A percentile compares a stretch with the other conserved stretches of the same genome.
Evolutionary conservation across 2,113 vertebrate species (phyloP).

Genomic region (Oplegnathus fasciatus): DNA sequence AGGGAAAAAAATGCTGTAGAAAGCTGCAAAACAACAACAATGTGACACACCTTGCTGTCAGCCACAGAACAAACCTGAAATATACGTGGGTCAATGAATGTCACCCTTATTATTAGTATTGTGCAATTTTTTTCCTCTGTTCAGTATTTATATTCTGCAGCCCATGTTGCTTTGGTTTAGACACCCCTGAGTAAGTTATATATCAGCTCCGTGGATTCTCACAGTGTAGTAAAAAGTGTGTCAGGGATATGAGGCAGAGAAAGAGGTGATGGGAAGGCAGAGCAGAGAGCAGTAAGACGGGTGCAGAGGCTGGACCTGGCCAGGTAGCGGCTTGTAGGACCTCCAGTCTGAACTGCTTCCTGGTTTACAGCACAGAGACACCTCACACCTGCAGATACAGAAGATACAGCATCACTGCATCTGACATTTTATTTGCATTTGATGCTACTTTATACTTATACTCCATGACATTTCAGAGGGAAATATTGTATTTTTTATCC

Average conservation of each 20-base stretch:
- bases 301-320: slow-evolving; percentile 77
- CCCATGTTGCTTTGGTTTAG: not conserved
- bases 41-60: not conserved
- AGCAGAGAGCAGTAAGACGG: slow-evolving; percentile 91
- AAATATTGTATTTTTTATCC: not conserved
- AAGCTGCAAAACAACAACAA: not conserved
- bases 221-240: not conserved
- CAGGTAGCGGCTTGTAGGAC: slow-evolving; percentile 67
- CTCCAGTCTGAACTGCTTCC: slow-evolving; percentile 82
- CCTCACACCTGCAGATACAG: slow-evolving; percentile 88
- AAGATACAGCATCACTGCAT: not conserved
- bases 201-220: not conserved
- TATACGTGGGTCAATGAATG: not conserved
- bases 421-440: not conserved
- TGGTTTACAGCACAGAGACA: slow-evolving; percentile 94
- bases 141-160: not conserved
- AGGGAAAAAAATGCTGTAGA: not conserved
- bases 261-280: slow-evolving; percentile 94
- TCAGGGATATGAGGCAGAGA: slow-evolving; percentile 87
- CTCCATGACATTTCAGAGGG: not conserved
- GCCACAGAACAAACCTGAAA: slow-evolving; percentile 19
- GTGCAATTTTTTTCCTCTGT: not conserved
- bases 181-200: not conserved
- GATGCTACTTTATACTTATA: not conserved
- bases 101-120: too few relatives aligned